Percentiles rank a stretch among this genome's conserved stretches.
phyloP scores from a whole-genome alignment of 2,113 vertebrate species.

The Opisthocomus hoazin region DNA sequence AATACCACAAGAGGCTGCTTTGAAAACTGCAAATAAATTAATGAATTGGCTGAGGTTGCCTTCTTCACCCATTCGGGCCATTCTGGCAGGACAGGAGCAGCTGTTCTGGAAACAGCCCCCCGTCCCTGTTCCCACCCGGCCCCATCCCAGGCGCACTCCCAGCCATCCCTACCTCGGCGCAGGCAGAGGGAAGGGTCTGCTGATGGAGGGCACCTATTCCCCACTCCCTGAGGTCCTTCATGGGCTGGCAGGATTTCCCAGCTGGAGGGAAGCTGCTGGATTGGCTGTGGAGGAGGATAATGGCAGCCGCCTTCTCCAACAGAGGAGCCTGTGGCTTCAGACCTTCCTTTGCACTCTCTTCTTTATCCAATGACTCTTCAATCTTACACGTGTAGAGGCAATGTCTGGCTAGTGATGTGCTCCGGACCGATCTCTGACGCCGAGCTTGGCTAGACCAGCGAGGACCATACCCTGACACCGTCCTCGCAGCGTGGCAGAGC shows the following conservation, averaged over 20 bases:
- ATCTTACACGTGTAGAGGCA: neutral
- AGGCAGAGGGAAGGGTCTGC: neutral
- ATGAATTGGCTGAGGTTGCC: neutral
- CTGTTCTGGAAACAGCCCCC: neutral
- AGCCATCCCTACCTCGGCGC: neutral
- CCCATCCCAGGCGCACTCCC: neutral
- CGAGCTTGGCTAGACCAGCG: neutral
- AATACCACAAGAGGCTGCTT: neutral
- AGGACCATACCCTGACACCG: neutral
- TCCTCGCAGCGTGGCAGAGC: accelerated
- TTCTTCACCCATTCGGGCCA: neutral
- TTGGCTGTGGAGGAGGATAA: neutral
- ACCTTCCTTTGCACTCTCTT: neutral
- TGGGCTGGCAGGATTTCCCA: neutral
- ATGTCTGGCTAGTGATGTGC: neutral
- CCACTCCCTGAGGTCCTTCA: accelerated
- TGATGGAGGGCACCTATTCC: too few relatives aligned
- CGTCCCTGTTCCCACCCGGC: neutral
- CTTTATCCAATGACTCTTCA: neutral
- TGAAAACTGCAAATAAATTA: neutral
- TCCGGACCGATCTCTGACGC: accelerated
- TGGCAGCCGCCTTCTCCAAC: neutral
- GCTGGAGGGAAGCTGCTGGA: neutral
- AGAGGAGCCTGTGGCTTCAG: neutral
- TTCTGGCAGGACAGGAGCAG: neutral